Base-by-base conservation (phyloP, 2,113 vertebrate genomes). In the Odocoileus hemionus region DNA sequence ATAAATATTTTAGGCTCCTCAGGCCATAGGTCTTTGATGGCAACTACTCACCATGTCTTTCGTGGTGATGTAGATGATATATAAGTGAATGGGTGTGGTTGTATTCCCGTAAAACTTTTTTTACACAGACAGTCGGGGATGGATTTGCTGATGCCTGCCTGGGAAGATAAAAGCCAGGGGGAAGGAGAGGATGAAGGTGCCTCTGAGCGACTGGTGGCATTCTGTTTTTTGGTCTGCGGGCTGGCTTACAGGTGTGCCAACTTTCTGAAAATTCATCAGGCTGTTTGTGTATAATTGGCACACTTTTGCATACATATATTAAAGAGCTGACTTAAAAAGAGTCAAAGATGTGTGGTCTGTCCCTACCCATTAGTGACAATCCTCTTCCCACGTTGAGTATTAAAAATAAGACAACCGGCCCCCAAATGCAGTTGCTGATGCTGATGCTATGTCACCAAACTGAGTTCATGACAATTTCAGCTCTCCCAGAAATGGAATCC, bases 101-200 rank as follows among this genome's bases (percentile, higher is more conserved):
- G 13, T n/a, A 6, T 93, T 76, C 16, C 64, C 89, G 60, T 96
- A 89, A 97, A 95, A 60, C 83, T 89, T 78, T 82, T 36, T 96
- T 93, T 47, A 33, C 25, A 57, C 45, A 78, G 11, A 47, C 19
- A 89, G 14, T 7, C 0, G 2, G 33, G 36, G 14, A 2, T 26
- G 4, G 15, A 80, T 74, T 92, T 92, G 55, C 85, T 94, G 60
- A 74, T 55, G 57, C 6, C 79, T 94, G 39, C 28, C 78, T 87
- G 30, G 45, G 60, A 84, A 86, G 54, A 43, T 82, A 70, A 86
- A 86, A 86, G 47, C 47, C 39, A 54, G 10, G 14, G 12, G 16
- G 16, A 30, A 74, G 19, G 57, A 84, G 28, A 6, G 10, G 13
- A 58, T 3, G 26, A 9, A 39, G 43, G 39, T 36, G 7, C 0